phyloP scores from a whole-genome alignment of 1,140 invertebrate genomes.

The Cyclina sinensis region DNA sequence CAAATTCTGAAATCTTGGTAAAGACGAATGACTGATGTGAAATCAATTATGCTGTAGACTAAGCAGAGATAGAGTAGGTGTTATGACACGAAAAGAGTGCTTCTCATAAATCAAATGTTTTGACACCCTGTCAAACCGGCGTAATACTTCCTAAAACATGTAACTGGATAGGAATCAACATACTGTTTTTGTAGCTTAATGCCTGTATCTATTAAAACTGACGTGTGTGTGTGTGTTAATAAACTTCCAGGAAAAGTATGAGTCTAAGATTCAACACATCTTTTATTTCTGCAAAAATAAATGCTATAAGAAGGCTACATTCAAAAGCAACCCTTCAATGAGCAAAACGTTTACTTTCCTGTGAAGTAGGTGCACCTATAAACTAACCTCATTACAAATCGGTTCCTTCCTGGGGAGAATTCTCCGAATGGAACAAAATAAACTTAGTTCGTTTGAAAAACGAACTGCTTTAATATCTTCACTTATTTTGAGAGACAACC shows the following conservation, averaged over 20 bases:
- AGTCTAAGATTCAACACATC: no score
- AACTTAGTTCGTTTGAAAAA: no score
- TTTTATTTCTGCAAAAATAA: no score
- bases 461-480: no score
- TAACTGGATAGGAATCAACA: neutral
- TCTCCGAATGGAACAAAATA: neutral
- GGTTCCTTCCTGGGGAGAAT: no score
- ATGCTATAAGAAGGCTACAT: no score
- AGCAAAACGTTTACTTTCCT: no score
- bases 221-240: neutral
- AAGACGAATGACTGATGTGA: neutral
- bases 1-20: neutral
- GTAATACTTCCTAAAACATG: neutral
- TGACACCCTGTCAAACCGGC: slow-evolving; percentile 2
- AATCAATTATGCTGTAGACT: neutral
- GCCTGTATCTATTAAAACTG: neutral
- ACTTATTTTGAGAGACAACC: no score
- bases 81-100: neutral
- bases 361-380: no score
- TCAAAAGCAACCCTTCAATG: no score
- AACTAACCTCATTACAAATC: no score
- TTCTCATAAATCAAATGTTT: slow-evolving; percentile 1
- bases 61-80: neutral
- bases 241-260: neutral
- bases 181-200: neutral